Evolutionary conservation across 2,113 vertebrate species (phyloP), one percentile per base, ranked within the genome.

Genomic region (Rhineura floridana): DNA sequence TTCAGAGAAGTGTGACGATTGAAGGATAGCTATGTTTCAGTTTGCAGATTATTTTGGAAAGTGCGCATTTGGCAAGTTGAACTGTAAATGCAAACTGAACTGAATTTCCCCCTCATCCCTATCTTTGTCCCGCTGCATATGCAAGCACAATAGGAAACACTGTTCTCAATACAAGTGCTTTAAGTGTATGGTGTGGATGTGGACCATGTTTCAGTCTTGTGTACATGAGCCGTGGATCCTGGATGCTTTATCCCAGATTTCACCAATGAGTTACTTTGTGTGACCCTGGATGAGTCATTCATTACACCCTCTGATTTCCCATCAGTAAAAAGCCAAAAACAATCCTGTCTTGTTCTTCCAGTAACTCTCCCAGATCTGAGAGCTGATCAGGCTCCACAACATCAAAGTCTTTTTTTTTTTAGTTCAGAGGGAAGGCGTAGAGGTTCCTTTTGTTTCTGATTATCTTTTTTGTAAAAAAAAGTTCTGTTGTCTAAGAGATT

Each of bases 331-430:
- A 3, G 15, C 55, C 17, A 1, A 50, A 65, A 30, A 88, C 44
- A 83, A 77, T 83, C 55, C 33, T 67, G 44, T 33, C 55, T 65
- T 50, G 42, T 73, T 63, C 15, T 83, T 65, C 80, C 85, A 81
- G 77, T 33, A 80, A 72, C 65, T 44, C 59, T 67, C 55, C 55
- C 55, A 75, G 23, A 88, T 88, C 55, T 82, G 52, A 6, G 50
- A 59, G 67, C 25, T 13, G 63, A 28, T 48, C 15, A 1, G 7
- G 17, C n/a, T 21, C 48, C 13, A 0, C 28, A 21, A 46, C 69
- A 76, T 76, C 70, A 88, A 83, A 88, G 87, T 12, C 50, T n/a
- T n/a, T 42, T 80, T 77, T 48, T 46, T n/a, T 3, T 25, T 48
- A 19, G 12, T 50, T 48, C 46, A 30, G 59, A 21, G 46, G 11